These are phyloP conservation scores for Ammodramus savannarum DNA, from an alignment of 2,113 vertebrate genomes.

Conservation along the genomic window DNA sequence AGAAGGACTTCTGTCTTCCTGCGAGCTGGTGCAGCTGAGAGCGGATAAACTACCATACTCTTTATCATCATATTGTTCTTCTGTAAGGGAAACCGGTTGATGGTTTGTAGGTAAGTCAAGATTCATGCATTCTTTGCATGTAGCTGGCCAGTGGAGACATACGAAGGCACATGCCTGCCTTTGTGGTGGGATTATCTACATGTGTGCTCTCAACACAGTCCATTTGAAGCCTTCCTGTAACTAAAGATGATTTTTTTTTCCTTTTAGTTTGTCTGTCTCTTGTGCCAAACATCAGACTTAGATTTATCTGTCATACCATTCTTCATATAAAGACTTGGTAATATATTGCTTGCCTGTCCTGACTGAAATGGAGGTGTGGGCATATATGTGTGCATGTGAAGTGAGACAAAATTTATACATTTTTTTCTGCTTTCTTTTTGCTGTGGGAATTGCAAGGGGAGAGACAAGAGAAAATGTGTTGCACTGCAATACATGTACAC, in stretches of 20 bases:
- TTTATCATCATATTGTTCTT: background rate
- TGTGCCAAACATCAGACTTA: rapidly evolving
- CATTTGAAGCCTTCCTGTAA: background rate
- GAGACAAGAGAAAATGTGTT: background rate
- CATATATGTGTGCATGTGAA: background rate
- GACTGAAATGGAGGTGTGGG: background rate
- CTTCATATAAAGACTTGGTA: background rate
- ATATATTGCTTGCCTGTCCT: background rate
- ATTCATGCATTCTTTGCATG: background rate
- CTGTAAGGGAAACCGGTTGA: background rate
- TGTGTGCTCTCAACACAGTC: rapidly evolving
- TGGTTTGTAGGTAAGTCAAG: slow-evolving; percentile 22
- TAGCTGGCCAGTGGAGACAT: rapidly evolving
- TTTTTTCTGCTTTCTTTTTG: background rate
- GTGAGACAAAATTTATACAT: background rate
- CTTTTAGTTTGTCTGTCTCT: background rate
- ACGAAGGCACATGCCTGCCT: background rate
- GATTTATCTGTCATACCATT: background rate
- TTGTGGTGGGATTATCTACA: background rate
- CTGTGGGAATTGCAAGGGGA: background rate
- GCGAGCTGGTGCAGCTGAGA: rapidly evolving
- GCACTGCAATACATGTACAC: background rate
- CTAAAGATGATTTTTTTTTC: background rate
- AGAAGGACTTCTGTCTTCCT: background rate
- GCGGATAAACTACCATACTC: background rate